phyloP scores from a whole-genome alignment of 1,140 invertebrate genomes.

The Rhagoletis zephyria region DNA sequence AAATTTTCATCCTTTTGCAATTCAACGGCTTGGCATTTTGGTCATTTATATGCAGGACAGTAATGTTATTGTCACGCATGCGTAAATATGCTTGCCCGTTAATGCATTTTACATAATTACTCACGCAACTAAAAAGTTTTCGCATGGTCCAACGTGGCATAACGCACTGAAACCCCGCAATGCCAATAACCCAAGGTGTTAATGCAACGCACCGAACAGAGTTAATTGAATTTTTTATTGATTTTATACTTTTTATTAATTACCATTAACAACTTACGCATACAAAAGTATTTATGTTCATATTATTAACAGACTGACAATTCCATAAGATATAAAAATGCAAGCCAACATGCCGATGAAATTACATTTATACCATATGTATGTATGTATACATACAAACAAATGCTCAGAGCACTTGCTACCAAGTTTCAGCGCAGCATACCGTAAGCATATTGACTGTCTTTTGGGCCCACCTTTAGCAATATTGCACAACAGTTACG shows the following conservation, averaged over 20 bases:
- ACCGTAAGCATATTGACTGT: background rate
- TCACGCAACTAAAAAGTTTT: too few relatives aligned
- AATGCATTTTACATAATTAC: too few relatives aligned
- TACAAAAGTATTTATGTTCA: slow-evolving; percentile 13
- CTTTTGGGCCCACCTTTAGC: background rate
- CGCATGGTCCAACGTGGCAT: too few relatives aligned
- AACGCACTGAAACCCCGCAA: too few relatives aligned
- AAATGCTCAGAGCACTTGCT: too few relatives aligned
- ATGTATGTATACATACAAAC: too few relatives aligned
- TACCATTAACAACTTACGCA: background rate
- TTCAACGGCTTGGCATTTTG: too few relatives aligned
- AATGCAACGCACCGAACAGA: background rate
- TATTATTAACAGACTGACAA: slow-evolving; percentile 3
- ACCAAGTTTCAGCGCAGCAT: background rate
- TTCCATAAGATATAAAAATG: background rate
- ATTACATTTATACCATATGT: background rate
- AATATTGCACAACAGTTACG: slow-evolving; percentile 55
- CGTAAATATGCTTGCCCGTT: too few relatives aligned
- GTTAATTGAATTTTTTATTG: background rate
- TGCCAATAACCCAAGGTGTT: background rate
- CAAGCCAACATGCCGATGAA: background rate
- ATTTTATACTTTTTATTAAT: background rate
- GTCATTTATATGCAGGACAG: too few relatives aligned
- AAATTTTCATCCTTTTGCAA: too few relatives aligned
- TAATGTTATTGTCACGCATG: too few relatives aligned